A percentile compares a stretch with the other conserved stretches of the same genome.
These are phyloP conservation scores for Platycercus adscitus DNA, from an alignment of 2,113 vertebrate genomes.

Conservation along the genomic window DNA sequence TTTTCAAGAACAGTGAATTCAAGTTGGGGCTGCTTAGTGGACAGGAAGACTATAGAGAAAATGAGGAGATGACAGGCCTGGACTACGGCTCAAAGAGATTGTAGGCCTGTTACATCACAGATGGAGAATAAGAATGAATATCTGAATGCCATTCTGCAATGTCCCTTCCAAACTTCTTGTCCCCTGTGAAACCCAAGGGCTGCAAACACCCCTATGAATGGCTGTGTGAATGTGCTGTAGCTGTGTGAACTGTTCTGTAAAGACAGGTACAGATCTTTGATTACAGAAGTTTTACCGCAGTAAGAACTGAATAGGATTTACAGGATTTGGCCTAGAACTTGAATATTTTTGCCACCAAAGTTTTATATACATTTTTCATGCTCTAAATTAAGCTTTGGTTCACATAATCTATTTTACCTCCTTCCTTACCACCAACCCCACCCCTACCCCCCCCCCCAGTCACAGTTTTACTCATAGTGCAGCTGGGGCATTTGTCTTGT, in stretches of 20 bases:
- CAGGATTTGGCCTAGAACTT: slow-evolving; percentile 20
- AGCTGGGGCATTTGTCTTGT: slow-evolving; percentile 45
- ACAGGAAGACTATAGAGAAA: not conserved
- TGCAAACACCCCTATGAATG: not conserved
- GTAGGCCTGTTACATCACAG: not conserved
- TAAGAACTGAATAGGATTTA: slow-evolving; percentile 9
- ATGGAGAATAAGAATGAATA: not conserved
- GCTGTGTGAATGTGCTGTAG: not conserved
- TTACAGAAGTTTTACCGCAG: not conserved
- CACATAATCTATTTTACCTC: not conserved
- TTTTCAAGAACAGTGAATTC: not conserved
- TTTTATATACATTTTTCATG: slow-evolving; percentile 25
- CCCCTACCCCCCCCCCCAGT: not conserved
- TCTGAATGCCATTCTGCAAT: not conserved
- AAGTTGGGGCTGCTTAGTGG: not conserved
- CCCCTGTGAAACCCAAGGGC: not conserved
- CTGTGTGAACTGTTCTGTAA: not conserved
- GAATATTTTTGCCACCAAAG: not conserved
- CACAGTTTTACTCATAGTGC: not conserved
- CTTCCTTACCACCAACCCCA: not conserved
- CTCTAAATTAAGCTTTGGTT: slow-evolving; percentile 26
- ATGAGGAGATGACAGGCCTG: not conserved
- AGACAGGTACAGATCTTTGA: not conserved
- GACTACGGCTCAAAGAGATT: not conserved
- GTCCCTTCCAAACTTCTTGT: not conserved